Evolutionary conservation across 2,113 vertebrate species (phyloP).

Genomic region (Catharus bicknelli): DNA sequence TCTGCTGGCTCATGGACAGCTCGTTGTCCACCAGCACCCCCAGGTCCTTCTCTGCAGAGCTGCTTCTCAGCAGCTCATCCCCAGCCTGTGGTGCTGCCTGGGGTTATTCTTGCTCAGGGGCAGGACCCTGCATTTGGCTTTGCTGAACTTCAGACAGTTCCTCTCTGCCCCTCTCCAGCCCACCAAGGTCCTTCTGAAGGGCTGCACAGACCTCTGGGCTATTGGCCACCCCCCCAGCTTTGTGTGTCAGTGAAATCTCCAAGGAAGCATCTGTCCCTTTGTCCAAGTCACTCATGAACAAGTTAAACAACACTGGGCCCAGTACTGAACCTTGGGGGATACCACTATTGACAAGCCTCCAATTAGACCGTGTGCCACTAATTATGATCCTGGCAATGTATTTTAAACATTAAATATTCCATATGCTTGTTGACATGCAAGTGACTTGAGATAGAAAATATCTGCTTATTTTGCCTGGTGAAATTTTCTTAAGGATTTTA

Average conservation of each 20-base stretch:
- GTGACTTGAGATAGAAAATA: not conserved
- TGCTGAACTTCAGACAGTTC: not conserved
- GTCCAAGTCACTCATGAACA: not conserved
- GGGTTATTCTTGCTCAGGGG: not conserved
- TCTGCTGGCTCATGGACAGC: not conserved
- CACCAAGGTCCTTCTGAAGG: not conserved
- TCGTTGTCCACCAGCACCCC: not conserved
- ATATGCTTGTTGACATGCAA: not conserved
- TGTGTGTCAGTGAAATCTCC: not conserved
- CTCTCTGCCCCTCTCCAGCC: not conserved
- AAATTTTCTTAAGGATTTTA: conserved; percentile 7
- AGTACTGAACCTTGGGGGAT: not conserved
- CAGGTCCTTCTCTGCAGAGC: not conserved
- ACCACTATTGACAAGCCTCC: not conserved
- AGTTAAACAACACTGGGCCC: not conserved
- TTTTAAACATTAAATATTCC: not conserved
- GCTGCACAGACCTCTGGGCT: not conserved
- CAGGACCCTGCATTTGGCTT: not conserved
- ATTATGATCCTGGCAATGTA: not conserved
- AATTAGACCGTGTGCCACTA: not conserved
- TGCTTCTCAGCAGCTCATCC: not conserved
- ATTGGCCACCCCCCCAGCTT: not conserved
- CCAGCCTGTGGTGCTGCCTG: not conserved
- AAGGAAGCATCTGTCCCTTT: not conserved
- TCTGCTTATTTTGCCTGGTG: not conserved